Base-by-base conservation (phyloP, 2,113 vertebrate genomes). In the Pelobates fuscus region DNA sequence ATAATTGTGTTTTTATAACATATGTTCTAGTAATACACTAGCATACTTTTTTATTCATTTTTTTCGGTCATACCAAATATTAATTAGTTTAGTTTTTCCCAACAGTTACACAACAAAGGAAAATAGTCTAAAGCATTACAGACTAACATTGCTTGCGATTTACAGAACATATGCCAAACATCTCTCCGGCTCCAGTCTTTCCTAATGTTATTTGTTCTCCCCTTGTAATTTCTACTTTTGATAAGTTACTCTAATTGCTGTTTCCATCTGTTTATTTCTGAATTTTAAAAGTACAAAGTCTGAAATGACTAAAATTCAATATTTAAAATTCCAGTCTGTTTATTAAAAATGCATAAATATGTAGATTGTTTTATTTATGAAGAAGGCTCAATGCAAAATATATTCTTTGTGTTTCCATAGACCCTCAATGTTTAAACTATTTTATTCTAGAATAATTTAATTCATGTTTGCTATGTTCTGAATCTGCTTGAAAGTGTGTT, bases 221-320 rank as follows among this genome's bases (percentile, higher is more conserved):
- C n/a, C 44, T 49, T 49, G 44, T 49, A 49, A 49, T 49, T 49
- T 49, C 44, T 49, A 49, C 44, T 49, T 49, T 49, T 49, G 44
- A 49, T 49, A 17, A 49, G 44, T 49, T 49, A 17, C 44, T 49
- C 44, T 49, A 49, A 49, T 49, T 49, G 44, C 44, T 49, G 44
- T 49, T 49, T 14, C 44, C 44, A 49, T 49, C 44, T 49, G 44
- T 49, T 49, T 49, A 49, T 17, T 49, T 4, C 44, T 49, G 1
- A 2, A 3, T 49, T 49, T 49, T 49, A 49, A 49, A 14, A 49
- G 44, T 49, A 17, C 12, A 49, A 49, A 49, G 10, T 49, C 15
- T 49, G 44, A 49, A 49, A 49, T 18, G 2, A 49, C 44, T 49
- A 49, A 49, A 18, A 49, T 49, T 49, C 44, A 49, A 49, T 49